Evolutionary conservation across 1,140 invertebrate genomes (phyloP), one percentile per base, ranked within the genome.

Genomic region (Hypsibius dujardini): DNA sequence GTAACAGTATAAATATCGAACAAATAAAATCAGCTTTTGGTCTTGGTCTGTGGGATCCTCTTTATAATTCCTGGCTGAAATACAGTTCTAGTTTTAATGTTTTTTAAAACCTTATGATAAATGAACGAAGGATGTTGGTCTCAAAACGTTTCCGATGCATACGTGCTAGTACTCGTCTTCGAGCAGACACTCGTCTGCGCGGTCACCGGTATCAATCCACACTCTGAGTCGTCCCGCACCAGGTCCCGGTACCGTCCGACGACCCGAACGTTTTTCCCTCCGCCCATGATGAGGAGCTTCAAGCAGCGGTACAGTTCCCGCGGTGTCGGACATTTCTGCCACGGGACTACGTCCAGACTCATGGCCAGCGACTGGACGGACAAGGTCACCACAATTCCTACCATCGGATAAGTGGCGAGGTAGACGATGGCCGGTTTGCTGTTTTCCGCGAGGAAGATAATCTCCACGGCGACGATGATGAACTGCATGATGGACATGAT

Each of bases 171-270:
- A 28, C 28, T 28, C 28, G 50, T 56, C 50, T 56, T n/a, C 7
- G 50, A 56, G n/a, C 50, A n/a, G n/a, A 56, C 50, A n/a, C 50
- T 56, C 50, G 50, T 56, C 50, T 56, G 50, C n/a, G 50, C 50
- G n/a, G 50, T 56, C 7, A n/a, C n/a, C 50, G 50, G 50, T 56
- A n/a, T 28, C 28, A 28, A 28, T 28, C 28, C 28, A 28, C 28
- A 28, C 28, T 28, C 28, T 28, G 28, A 28, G 28, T 28, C 28
- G 28, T 28, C 28, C 28, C 28, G 28, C 28, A 28, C 28, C 28
- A 28, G 28, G 28, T 28, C 28, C 28, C 28, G 28, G 28, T 28
- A 28, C 28, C 28, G 28, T 28, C 28, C 28, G 28, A 28, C 28
- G 28, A 28, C 28, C 28, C 28, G 28, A 28, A 28, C 28, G 28